Percentiles rank a stretch among this genome's conserved stretches.
These are phyloP conservation scores for Ypsolopha scabrella DNA, from an alignment of 2,888 invertebrate species.

Conservation along the genomic window DNA sequence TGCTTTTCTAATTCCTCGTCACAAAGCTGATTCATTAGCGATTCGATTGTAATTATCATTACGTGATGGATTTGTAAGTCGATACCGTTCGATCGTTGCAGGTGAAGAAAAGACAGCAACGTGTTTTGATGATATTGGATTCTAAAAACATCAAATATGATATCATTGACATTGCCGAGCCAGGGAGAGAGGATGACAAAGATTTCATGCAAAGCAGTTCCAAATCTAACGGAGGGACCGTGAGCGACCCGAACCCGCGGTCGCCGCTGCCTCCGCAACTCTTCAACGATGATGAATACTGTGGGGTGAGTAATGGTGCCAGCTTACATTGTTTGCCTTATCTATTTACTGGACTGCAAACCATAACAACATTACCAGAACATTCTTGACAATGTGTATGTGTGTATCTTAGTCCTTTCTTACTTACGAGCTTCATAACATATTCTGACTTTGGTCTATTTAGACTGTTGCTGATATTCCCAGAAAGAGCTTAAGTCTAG, in stretches of 20 bases:
- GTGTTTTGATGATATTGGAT: conserved; percentile 93
- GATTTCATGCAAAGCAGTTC: conserved; percentile 93
- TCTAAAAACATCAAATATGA: conserved; percentile 92
- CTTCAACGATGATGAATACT: conserved; percentile 92
- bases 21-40: conserved; percentile 43
- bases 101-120: conserved; percentile 97
- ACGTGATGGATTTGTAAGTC: conserved; percentile 31
- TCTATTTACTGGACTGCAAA: background rate
- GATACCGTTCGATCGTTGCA: conserved; percentile 41
- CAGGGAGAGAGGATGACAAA: conserved; percentile 88
- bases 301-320: conserved; percentile 77
- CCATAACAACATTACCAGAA: background rate
- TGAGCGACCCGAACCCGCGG: conserved; percentile 78
- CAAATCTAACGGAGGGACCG: conserved; percentile 79
- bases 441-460: too few relatives aligned
- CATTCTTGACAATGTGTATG: too few relatives aligned
- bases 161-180: conserved; percentile 94
- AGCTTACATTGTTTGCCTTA: conserved; percentile 1
- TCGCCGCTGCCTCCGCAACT: conserved; percentile 94
- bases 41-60: conserved; percentile 39
- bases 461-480: too few relatives aligned
- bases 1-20: conserved; percentile 38
- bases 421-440: too few relatives aligned
- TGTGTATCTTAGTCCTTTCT: too few relatives aligned
- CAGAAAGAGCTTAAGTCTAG: too few relatives aligned